These are phyloP conservation scores for Dexiosoma caninum DNA, from an alignment of 2,888 invertebrate genomes.

Conservation along the genomic window DNA sequence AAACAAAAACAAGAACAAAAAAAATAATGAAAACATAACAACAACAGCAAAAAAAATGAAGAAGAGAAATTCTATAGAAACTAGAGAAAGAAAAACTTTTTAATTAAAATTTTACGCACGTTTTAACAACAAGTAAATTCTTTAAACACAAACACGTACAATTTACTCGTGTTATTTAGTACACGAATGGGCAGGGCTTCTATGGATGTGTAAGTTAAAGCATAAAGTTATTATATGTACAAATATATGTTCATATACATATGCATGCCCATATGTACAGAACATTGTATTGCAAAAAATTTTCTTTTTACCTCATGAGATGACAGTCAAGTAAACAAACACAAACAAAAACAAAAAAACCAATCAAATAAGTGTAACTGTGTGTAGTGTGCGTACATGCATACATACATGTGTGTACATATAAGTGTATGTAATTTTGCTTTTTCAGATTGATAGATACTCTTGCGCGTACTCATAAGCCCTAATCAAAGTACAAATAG, in stretches of 20 bases:
- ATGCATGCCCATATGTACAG: background rate
- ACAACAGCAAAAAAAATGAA: background rate
- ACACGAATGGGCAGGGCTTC: background rate
- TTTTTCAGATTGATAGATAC: background rate
- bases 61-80: slow-evolving; percentile 25
- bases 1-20: slow-evolving; percentile 18
- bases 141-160: slow-evolving; percentile 51
- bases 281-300: background rate
- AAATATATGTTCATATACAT: background rate
- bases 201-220: background rate
- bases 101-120: slow-evolving; percentile 64
- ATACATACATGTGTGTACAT: too few species aligned
- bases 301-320: background rate
- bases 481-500: slow-evolving; percentile 31
- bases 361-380: background rate
- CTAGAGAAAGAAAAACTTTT: slow-evolving; percentile 56
- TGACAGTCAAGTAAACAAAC: slow-evolving; percentile 20
- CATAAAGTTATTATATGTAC: slow-evolving; percentile 41
- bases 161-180: background rate
- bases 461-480: slow-evolving; percentile 10
- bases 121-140: slow-evolving; percentile 62
- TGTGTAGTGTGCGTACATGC: too few species aligned
- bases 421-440: background rate
- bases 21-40: background rate
- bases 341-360: slow-evolving; percentile 30